phyloP scores from a whole-genome alignment of 1,140 invertebrate species.

The Euwallacea fornicatus region DNA sequence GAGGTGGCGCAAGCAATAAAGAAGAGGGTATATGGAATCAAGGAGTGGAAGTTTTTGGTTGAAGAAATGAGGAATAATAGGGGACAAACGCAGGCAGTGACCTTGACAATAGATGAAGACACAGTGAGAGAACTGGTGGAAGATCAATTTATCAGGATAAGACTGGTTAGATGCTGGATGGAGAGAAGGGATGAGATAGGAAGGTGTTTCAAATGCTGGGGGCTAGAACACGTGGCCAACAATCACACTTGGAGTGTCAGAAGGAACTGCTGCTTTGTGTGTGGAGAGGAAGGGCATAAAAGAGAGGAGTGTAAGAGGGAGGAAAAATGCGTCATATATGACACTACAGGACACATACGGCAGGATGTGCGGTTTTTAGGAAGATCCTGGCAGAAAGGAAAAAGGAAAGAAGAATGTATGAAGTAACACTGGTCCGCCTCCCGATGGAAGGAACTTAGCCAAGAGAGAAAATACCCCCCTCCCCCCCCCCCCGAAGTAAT shows the following conservation, averaged over 20 bases:
- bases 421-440: no score
- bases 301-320: conserved; percentile 6
- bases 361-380: background rate
- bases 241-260: conserved; percentile 20
- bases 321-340: conserved; percentile 17
- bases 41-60: background rate
- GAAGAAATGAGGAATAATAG: background rate
- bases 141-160: no score
- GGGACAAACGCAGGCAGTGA: no score
- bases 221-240: conserved; percentile 10
- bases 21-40: no score
- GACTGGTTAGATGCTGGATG: conserved; percentile 19
- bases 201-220: conserved; percentile 30
- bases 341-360: background rate
- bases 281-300: conserved; percentile 21
- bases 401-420: no score
- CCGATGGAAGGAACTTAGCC: no score
- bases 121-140: no score
- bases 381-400: no score
- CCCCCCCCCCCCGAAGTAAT: no score
- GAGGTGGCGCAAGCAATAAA: no score
- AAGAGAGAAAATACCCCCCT: no score
- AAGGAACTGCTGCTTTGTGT: conserved; percentile 20
- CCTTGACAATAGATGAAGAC: no score
- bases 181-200: conserved; percentile 19